Conservation (phyloP, 2,797 vertebrate species). For the Hippocampus kuda region DNA sequence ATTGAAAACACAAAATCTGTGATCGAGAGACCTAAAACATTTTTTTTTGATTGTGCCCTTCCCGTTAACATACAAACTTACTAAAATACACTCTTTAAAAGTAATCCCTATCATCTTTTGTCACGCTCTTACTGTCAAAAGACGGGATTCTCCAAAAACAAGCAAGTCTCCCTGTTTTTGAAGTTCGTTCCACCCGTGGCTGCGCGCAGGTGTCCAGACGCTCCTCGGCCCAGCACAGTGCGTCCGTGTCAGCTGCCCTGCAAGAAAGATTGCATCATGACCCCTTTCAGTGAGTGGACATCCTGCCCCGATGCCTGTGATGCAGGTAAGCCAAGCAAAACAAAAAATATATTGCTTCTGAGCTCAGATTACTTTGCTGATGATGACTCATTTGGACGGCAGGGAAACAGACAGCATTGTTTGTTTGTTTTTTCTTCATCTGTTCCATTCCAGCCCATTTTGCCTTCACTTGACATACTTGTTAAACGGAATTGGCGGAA, state of each 20-base stretch:
- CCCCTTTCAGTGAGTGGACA: conserved; percentile 90
- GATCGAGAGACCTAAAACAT: not conserved
- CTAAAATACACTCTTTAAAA: too few species aligned
- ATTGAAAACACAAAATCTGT: conserved; percentile 8
- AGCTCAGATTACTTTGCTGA: not conserved
- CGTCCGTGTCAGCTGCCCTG: conserved; percentile 85
- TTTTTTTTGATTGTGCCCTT: not conserved
- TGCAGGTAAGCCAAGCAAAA: conserved; percentile 70
- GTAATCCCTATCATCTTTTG: too few species aligned
- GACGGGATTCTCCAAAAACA: too few species aligned
- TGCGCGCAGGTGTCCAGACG: conserved; percentile 81
- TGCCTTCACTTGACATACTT: not conserved
- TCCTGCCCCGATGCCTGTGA: conserved; percentile 76
- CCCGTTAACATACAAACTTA: too few species aligned
- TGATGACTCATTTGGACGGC: not conserved
- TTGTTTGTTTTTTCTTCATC: not conserved
- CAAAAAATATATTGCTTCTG: too few species aligned
- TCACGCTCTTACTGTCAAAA: too few species aligned
- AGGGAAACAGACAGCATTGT: not conserved
- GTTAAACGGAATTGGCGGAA: not conserved
- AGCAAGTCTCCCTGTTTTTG: not conserved
- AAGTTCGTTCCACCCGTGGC: not conserved
- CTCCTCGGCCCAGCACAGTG: conserved; percentile 83
- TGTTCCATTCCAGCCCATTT: not conserved
- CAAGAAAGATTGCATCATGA: conserved; percentile 87